Percentiles rank a stretch among this genome's conserved stretches.
Evolutionary conservation across 2,113 vertebrate genomes (phyloP).

Genomic region (Semicossyphus pulcher): DNA sequence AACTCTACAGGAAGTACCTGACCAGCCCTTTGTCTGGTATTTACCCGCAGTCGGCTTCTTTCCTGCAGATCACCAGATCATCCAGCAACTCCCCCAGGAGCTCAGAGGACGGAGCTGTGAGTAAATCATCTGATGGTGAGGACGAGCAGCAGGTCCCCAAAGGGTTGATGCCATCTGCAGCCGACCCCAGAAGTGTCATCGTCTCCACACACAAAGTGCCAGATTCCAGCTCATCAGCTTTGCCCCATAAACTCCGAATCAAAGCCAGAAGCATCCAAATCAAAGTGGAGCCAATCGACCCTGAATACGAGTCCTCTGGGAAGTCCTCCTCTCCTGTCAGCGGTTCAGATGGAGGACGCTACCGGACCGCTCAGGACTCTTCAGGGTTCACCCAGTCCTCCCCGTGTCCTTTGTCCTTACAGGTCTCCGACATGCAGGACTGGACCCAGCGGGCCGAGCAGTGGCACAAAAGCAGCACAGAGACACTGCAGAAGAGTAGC

Average conservation of each 20-base stretch:
- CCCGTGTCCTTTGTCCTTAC: conserved; percentile 89
- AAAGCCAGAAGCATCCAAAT: conserved; percentile 94
- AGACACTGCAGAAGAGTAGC: conserved; percentile 78
- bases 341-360: conserved; percentile 83
- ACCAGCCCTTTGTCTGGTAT: conserved; percentile 79
- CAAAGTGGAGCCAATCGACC: conserved; percentile 91
- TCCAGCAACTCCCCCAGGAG: conserved; percentile 93
- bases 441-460: conserved; percentile 90
- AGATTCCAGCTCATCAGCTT: conserved; percentile 88
- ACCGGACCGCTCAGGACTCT: conserved; percentile 79
- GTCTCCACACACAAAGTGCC: conserved; percentile 91
- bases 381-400: conserved; percentile 82
- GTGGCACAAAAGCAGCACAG: conserved; percentile 87
- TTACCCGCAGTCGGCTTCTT: conserved; percentile 88
- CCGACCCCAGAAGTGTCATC: conserved; percentile 87
- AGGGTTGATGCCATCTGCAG: conserved; percentile 85
- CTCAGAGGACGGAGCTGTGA: conserved; percentile 89
- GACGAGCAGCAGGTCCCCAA: conserved; percentile 98
- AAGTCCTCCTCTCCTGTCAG: conserved; percentile 85
- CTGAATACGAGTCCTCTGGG: conserved; percentile 87
- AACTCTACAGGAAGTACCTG: conserved; percentile 87
- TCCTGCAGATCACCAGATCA: conserved; percentile 87
- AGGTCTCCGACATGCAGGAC: conserved; percentile 91
- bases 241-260: conserved; percentile 96
- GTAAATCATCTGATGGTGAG: conserved; percentile 94